phyloP scores from a whole-genome alignment of 2,797 vertebrate genomes.

The Oryzias dopingdopingensis region DNA sequence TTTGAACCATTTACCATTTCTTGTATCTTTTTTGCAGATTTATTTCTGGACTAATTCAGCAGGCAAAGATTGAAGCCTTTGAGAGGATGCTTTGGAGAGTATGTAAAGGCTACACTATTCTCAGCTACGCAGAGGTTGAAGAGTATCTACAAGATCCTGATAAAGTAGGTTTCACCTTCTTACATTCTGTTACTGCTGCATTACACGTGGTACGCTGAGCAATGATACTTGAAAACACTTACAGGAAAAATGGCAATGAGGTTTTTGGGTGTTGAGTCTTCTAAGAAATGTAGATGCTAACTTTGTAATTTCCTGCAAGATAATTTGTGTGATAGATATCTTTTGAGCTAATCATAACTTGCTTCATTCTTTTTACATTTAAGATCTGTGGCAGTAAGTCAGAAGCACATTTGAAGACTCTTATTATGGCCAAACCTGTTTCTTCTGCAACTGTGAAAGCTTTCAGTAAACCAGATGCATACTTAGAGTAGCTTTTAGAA shows the following conservation, averaged over 20 bases:
- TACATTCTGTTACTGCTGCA: background rate
- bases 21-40: slow-evolving; percentile 75
- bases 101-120: slow-evolving; percentile 94
- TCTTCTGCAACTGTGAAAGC: too few species aligned
- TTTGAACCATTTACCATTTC: too few species aligned
- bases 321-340: background rate
- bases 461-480: too few species aligned
- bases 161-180: slow-evolving; percentile 74
- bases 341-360: too few species aligned
- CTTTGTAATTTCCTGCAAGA: background rate
- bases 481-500: too few species aligned
- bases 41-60: slow-evolving; percentile 90
- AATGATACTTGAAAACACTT: background rate
- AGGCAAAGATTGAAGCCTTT: slow-evolving; percentile 90
- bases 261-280: background rate
- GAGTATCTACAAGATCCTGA: slow-evolving; percentile 86
- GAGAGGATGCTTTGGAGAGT: slow-evolving; percentile 96
- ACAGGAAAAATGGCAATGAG: too few species aligned
- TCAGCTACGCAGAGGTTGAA: slow-evolving; percentile 89
- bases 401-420: too few species aligned
- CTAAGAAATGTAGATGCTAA: background rate
- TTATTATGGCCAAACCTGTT: too few species aligned
- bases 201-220: background rate
- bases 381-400: too few species aligned
- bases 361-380: too few species aligned